Base-by-base conservation (phyloP, 2,797 vertebrate species). In the Anabacerthia variegaticeps region DNA sequence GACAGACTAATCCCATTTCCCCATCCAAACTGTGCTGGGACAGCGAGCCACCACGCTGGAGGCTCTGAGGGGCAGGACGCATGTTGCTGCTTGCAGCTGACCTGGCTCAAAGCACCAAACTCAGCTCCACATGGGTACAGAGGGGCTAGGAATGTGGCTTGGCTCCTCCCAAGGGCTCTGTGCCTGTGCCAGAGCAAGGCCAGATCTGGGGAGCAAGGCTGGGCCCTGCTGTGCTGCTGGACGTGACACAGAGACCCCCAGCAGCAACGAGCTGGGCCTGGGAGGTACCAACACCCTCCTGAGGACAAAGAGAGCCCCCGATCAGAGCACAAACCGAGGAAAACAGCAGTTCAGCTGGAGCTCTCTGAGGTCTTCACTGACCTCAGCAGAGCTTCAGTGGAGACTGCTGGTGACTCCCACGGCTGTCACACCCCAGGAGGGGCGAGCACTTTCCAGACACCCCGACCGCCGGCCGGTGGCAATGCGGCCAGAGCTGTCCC, bases 11-110 rank as follows among this genome's bases (percentile, higher is more conserved):
- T 32, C n/a, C 21, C 1, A 1, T 7, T 11, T 61, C 23, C 56
- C 28, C 12, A 27, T 4, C 24, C 17, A 3, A 51, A 19, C 20
- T 0, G 1, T 0, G 10, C 36, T 3, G 32, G 67, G 34, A 81
- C 37, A 14, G 16, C 1, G 1, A 37, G 34, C 8, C 1, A 2
- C 8, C 0, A 1, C 46, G 13, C 32, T 1, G 2, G 46, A 56
- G 26, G 27, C 36, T 49, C 20, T 26, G 2, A 20, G 12, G 11
- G 12, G 19, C 3, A 3, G 12, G 32, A 18, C 34, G 55, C 41
- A 7, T 5, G 51, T 55, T 63, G 21, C 62, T 82, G 49, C 41
- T 63, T 3, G 1, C 32, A 32, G 32, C 10, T 9, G 5, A 24
- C 71, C 37, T 18, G 14, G 73, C 44, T 37, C 5, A 1, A 36